Evolutionary conservation across 1,140 invertebrate genomes (phyloP).

Genomic region (Saxidomus purpurata): DNA sequence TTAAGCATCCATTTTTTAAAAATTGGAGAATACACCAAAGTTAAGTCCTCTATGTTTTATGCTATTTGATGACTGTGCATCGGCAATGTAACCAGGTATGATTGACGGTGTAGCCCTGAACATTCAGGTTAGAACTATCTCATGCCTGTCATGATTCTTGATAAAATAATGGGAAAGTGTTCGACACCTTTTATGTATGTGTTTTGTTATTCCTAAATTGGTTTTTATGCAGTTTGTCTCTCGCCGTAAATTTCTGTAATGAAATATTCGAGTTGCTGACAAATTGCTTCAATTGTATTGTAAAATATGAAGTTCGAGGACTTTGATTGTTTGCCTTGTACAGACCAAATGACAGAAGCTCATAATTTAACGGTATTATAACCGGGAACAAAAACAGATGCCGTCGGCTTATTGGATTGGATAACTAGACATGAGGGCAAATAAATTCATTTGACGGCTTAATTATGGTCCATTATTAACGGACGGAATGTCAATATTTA

Average conservation of each 20-base stretch:
- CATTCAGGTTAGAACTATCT: too few relatives aligned
- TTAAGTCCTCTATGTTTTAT: too few relatives aligned
- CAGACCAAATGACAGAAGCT: background rate
- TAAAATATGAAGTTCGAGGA: background rate
- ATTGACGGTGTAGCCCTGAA: too few relatives aligned
- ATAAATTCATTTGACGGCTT: slow-evolving; percentile 10
- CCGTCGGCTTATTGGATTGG: slow-evolving; percentile 10
- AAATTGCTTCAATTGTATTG: background rate
- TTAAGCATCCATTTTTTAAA: too few relatives aligned
- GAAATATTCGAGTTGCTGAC: background rate
- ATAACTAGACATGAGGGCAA: background rate
- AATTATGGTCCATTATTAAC: slow-evolving; percentile 27
- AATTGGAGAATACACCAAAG: too few relatives aligned
- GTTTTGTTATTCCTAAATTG: background rate
- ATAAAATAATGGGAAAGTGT: too few relatives aligned
- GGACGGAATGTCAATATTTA: slow-evolving; percentile 18
- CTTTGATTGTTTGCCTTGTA: slow-evolving; percentile 3
- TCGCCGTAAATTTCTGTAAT: background rate
- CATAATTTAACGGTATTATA: background rate
- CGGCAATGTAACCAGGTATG: too few relatives aligned
- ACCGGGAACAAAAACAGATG: slow-evolving; percentile 21
- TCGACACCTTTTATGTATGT: too few relatives aligned
- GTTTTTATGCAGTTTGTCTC: background rate
- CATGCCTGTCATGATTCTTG: too few relatives aligned
- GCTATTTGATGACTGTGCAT: too few relatives aligned